Base-by-base conservation (phyloP, 2,888 invertebrate species). In the Arenicola marina region DNA sequence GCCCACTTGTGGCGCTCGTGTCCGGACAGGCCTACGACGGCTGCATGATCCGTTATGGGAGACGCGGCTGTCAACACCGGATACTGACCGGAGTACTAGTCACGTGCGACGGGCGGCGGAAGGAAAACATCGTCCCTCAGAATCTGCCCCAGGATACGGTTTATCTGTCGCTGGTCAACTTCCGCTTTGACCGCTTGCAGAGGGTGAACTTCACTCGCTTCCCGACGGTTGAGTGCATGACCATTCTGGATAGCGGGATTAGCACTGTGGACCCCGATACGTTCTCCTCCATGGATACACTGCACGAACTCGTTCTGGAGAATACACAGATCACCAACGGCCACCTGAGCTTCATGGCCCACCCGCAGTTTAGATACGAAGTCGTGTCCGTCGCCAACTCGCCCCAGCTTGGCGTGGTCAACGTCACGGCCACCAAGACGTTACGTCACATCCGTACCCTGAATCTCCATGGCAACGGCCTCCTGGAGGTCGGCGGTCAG, bases 161-260 rank as follows among this genome's bases (percentile, higher is more conserved):
- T 34, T 67, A 65, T 54, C 32, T 69, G 38, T 67, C 66, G 4
- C 46, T 69, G 28, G 48, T 46, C 34, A 69, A 69, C 56, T 69
- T 67, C 59, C 57, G 56, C 21, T 58, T 69, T 44, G 63, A 53
- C 44, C 29, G 32, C 2, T 45, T 67, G 11, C 34, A 44, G 21
- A 48, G 60, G 18, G 53, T 44, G 18, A 56, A 67, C 51, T 65
- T 67, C 57, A 34, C 59, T 18, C 48, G 45, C 44, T 60, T 63
- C 26, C 32, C 24, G 21, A 51, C 62, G 2, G 67, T 69, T 26
- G 62, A 69, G 55, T 69, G 69, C 33, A 31, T 69, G 59, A 51
- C 57, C 2, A 59, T 69, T 48, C 54, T 60, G 34, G 51, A 61
- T 45, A 60, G 60, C 34, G 56, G 51, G 3, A 56, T 69, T 4